Evolutionary conservation across 2,888 invertebrate species (phyloP), one percentile per base, ranked within the genome.

Genomic region (Himalopsyche tibetana): DNA sequence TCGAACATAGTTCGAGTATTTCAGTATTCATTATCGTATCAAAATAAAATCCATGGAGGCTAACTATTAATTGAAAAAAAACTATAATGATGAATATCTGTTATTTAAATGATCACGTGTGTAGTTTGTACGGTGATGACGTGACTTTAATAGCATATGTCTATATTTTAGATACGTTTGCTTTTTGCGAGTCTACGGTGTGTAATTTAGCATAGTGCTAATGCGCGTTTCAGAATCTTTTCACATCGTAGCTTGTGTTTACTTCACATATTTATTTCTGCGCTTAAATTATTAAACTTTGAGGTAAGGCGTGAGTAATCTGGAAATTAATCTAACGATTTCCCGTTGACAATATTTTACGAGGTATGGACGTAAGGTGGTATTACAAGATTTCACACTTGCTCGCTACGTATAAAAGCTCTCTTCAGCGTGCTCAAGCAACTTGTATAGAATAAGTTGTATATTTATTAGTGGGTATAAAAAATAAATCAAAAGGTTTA

Each of bases 141-240:
- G 19, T 19, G 63, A 63, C 63, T 63, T 28, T 19, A 19, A 63
- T 51, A 51, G 51, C 12, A 12, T 51, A 63, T 19, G 28, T 63
- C 6, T 63, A 63, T 63, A 28, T 63, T 63, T 63, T 63, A 28
- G 63, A 63, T 63, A 6, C 19, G 19, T 63, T 63, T 63, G 19
- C 19, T 19, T 51, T 51, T 63, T n/a, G 63, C 19, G 4, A 63
- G 63, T 63, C 28, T 19, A 19, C 63, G 63, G 0, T 28, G 63
- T n/a, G 63, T 19, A 63, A 63, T 63, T 63, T 63, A 19, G 63
- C 19, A 19, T 5, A 63, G 63, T 63, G 63, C 63, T 63, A 63
- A 51, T 51, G 15, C 51, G 51, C 15, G 51, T 51, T 51, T 51
- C 63, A 8, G n/a, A 63, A 63, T 63, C 19, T 63, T 63, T 63